These are phyloP conservation scores for Drosophila pandora DNA, from an alignment of 1,140 invertebrate species.

Conservation along the genomic window DNA sequence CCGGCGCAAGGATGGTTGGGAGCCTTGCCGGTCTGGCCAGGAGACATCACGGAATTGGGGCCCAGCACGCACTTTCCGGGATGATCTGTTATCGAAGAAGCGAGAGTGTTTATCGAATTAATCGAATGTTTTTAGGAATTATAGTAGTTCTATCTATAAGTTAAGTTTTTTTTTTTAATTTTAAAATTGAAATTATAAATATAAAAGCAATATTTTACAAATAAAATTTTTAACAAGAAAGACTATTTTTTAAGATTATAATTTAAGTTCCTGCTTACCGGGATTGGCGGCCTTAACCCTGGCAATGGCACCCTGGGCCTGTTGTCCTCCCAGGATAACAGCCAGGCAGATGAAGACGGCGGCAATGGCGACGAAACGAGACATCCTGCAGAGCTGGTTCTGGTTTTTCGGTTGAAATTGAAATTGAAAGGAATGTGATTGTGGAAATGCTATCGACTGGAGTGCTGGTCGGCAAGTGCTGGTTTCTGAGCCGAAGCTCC, in stretches of 20 bases:
- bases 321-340: conserved; percentile 18
- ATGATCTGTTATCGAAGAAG: conserved; percentile 35
- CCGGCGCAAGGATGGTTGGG: conserved; percentile 70
- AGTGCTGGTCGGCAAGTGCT: conserved; percentile 53
- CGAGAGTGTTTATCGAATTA: no score
- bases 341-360: conserved; percentile 34
- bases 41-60: conserved; percentile 53
- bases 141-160: no score
- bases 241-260: no score
- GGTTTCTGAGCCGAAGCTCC: conserved; percentile 16
- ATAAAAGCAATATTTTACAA: no score
- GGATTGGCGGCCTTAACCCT: conserved; percentile 56
- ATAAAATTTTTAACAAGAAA: no score
- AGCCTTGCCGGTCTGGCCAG: conserved; percentile 64
- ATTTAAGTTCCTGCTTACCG: conserved; percentile 41
- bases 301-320: conserved; percentile 50
- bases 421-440: not conserved
- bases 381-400: conserved; percentile 36
- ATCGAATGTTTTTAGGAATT: no score
- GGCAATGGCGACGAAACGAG: conserved; percentile 22
- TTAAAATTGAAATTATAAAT: no score
- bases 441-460: conserved; percentile 27
- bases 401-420: not conserved
- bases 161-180: not conserved
- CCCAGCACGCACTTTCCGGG: conserved; percentile 73